These are phyloP conservation scores for Diacarnus erythraeanus DNA, from an alignment of 37 sponge, comb jelly and placozoan species.

Conservation along the genomic window DNA sequence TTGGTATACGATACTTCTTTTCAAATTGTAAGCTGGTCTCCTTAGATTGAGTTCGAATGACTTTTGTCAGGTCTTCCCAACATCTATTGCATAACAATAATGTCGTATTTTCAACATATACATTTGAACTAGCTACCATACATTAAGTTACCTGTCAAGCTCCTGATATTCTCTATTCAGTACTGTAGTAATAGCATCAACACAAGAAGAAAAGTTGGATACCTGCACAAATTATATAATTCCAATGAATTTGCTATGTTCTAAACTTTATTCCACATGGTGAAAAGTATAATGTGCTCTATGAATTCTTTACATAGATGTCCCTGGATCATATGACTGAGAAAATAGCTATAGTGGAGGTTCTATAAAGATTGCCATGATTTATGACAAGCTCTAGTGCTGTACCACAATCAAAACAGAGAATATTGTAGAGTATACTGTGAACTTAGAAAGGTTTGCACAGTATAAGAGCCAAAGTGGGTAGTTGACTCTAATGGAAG, in stretches of 20 bases:
- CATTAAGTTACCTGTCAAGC: constrained; percentile 27
- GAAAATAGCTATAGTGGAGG: too few relatives aligned
- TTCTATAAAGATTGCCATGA: too few relatives aligned
- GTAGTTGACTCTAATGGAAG: too few relatives aligned
- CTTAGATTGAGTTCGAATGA: neutral
- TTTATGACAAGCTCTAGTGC: too few relatives aligned
- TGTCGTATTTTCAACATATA: too few relatives aligned
- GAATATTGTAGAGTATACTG: too few relatives aligned
- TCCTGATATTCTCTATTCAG: constrained; percentile 25
- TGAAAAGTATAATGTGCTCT: neutral
- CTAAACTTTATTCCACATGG: neutral
- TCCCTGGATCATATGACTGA: too few relatives aligned
- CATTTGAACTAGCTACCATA: neutral
- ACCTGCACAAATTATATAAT: constrained; percentile 14
- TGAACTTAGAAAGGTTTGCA: too few relatives aligned
- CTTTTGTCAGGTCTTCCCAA: constrained; percentile 22
- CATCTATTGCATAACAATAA: neutral
- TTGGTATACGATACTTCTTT: constrained; percentile 3
- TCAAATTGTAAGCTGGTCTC: constrained; percentile 50
- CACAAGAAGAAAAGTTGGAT: neutral
- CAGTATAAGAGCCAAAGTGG: too few relatives aligned
- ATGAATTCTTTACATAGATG: neutral
- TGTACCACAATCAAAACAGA: too few relatives aligned
- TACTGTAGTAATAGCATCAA: constrained; percentile 11
- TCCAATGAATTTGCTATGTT: neutral